Evolutionary conservation across 2,113 vertebrate species (phyloP), one percentile per base, ranked within the genome.

Genomic region (Sinocyclocheilus grahami): DNA sequence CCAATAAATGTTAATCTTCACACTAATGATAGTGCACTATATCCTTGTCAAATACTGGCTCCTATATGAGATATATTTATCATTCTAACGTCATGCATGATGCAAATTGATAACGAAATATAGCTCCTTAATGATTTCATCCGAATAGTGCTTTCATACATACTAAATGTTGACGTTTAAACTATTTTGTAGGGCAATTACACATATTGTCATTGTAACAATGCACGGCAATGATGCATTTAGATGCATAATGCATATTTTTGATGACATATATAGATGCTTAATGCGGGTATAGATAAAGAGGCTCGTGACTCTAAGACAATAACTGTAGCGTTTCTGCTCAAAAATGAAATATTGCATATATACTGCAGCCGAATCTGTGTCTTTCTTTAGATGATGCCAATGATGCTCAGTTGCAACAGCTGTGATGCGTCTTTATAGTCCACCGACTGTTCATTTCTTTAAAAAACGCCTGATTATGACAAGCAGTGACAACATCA

Each of bases 61-160:
- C 4, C 2, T 33, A 3, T 87, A 84, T 13, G 13, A 33, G 4
- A 84, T 87, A 84, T 87, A 80, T 80, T 87, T 74, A 78, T 76
- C 37, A 85, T 83, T 91, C 89, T 84, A 87, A 84, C 62, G 33
- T 11, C 77, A 42, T 77, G 14, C 69, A 67, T 22, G 88, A 91
- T 87, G 82, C 58, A 84, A 75, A 89, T 13, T 78, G 77, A 85
- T 83, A 78, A 78, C 88, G 90, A 87, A 89, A 87, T 91, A 39
- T 11, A 55, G 14, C 85, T 88, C 87, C 87, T 89, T 53, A 88
- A 91, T 87, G 83, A 37, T 58, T 7, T 58, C 13, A 27, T 78
- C 7, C 53, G 16, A 55, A 18, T 42, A 30, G 42, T 51, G 74
- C 42, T 30, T 78, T 8, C 48, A 55, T 39, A 72, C 8, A 72